Percentiles rank a stretch among this genome's conserved stretches.
phyloP scores from a whole-genome alignment of 2,797 vertebrate genomes.

The Sebastiscus tertius region DNA sequence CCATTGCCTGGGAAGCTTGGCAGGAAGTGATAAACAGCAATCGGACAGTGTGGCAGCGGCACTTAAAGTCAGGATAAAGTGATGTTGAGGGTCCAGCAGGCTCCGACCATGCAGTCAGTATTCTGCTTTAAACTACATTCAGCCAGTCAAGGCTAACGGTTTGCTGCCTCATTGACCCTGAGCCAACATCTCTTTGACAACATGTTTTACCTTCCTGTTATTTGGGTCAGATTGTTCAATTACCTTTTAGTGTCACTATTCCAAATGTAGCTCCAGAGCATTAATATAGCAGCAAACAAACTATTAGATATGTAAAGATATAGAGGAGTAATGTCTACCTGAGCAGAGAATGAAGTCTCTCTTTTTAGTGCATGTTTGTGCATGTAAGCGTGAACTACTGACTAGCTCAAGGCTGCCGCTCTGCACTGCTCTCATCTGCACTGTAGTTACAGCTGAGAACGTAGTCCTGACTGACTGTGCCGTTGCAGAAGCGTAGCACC shows the following conservation, averaged over 20 bases:
- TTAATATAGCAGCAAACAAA: no score
- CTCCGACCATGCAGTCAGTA: background rate
- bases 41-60: constrained; percentile 34
- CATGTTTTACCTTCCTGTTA: background rate
- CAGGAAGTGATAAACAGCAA: constrained; percentile 72
- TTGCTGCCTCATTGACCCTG: background rate
- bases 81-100: constrained; percentile 11
- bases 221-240: background rate
- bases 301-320: no score
- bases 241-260: background rate
- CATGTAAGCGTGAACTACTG: no score
- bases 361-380: no score
- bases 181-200: background rate
- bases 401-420: no score
- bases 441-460: no score
- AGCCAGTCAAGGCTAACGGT: background rate
- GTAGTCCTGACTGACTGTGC: no score
- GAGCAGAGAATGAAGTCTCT: no score
- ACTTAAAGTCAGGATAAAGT: constrained; percentile 30
- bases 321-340: no score
- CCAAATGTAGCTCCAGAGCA: background rate
- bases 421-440: no score
- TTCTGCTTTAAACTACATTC: background rate
- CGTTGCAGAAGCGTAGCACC: no score
- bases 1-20: constrained; percentile 45